These are phyloP conservation scores for Leptobrachium leishanense DNA, from an alignment of 2,113 vertebrate genomes.

Conservation along the genomic window DNA sequence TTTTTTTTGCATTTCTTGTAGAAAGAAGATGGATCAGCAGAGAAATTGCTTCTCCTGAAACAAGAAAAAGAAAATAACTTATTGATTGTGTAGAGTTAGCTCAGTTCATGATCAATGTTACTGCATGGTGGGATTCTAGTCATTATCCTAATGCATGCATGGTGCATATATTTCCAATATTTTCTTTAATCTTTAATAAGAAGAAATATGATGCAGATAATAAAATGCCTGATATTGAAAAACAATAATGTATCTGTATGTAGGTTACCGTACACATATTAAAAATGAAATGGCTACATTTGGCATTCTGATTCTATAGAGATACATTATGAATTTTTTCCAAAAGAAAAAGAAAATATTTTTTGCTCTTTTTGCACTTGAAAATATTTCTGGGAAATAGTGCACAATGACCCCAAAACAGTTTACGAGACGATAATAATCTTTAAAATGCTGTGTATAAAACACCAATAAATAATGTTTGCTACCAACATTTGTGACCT, in stretches of 20 bases:
- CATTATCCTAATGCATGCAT: constrained; percentile 39
- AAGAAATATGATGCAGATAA: not conserved
- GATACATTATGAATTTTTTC: not conserved
- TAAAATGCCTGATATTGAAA: not conserved
- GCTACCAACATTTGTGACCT: not conserved
- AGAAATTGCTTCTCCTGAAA: constrained; percentile 49
- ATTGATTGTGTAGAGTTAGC: constrained; percentile 46
- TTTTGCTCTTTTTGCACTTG: not conserved
- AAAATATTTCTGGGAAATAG: not conserved
- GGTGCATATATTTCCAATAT: not conserved
- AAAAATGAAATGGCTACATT: not conserved
- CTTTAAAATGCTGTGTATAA: not conserved
- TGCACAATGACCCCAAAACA: not conserved
- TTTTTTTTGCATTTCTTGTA: constrained; percentile 24
- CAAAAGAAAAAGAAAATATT: not conserved
- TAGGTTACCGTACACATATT: not conserved
- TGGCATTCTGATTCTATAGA: not conserved
- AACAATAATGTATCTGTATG: not conserved
- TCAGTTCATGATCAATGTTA: constrained; percentile 40
- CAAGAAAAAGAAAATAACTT: constrained; percentile 48
- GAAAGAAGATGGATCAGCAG: constrained; percentile 48
- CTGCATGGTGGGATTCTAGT: constrained; percentile 38
- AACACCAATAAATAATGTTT: constrained; percentile 4
- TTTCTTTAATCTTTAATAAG: not conserved
- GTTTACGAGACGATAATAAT: not conserved